Base-by-base conservation (phyloP, 2,888 invertebrate species). In the Liopterus haemorrhoidalis region DNA sequence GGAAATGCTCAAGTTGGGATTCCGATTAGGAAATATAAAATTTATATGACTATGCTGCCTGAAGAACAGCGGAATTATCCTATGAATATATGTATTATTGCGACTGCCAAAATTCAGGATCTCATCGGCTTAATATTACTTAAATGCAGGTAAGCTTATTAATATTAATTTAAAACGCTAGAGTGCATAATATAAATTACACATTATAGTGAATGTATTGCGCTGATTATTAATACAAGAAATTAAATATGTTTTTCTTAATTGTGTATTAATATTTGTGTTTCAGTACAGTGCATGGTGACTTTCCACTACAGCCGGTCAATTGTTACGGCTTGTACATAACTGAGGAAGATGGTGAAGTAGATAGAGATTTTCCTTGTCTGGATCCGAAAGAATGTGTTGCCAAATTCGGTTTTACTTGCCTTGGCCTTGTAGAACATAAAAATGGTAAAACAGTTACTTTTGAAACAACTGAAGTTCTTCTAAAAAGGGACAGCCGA, bases 281-380 rank as follows among this genome's bases (percentile, higher is more conserved):
- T 52, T 55, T 59, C 61, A 80, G 79, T 64, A 75, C 79, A 51
- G 75, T 76, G 59, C 76, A 78, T 62, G 79, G 79, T 4, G 78
- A 81, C 49, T 70, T 78, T 56, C 64, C 69, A 14, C 70, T 82
- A 35, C 77, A 79, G 56, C 76, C 80, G 24, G 75, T 81, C 12
- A 71, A 75, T 41, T 78, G 82, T 59, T 95, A 92, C 65, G 89
- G 90, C 30, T 75, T 96, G 42, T 91, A 88, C 63, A 91, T 96
- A 65, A 93, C 91, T 18, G 96, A 96, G 69, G 95, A 96, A 60
- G 93, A 94, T 63, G 96, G 95, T 1, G 94, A 94, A 70, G 86
- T 92, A 2, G 93, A 93, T 67, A 78, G 79, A 69, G 95, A 93
- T 57, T 94, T 97, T 64, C 94, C 95, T 0, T 85, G 87, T 55